Evolutionary conservation across 2,113 vertebrate species (phyloP).

Genomic region (Oncorhynchus clarkii): DNA sequence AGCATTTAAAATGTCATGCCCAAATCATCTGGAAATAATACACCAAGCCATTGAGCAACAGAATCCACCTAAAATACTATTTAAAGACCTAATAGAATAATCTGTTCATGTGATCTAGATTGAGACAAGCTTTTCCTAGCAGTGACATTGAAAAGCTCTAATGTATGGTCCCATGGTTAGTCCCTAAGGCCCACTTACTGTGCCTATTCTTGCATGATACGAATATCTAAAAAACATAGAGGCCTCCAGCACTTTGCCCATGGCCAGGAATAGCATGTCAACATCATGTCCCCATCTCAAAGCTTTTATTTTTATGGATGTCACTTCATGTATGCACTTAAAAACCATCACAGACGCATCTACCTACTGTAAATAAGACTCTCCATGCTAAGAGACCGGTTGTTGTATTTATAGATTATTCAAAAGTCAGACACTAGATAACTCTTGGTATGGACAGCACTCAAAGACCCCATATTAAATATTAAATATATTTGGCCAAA

Average conservation of each 20-base stretch:
- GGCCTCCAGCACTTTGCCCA: conserved; percentile 32
- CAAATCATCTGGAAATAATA: too few relatives aligned
- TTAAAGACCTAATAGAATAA: too few relatives aligned
- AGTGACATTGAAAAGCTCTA: not conserved
- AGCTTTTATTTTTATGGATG: conserved; percentile 57
- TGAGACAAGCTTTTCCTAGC: not conserved
- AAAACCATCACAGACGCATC: conserved; percentile 39
- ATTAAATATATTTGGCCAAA: not conserved
- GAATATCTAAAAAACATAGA: conserved; percentile 14
- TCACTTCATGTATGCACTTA: conserved; percentile 54
- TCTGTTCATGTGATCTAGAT: too few relatives aligned
- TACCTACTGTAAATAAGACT: conserved; percentile 23
- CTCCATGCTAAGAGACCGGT: conserved; percentile 20
- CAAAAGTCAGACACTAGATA: conserved; percentile 11
- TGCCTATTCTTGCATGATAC: conserved; percentile 35
- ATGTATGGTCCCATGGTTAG: not conserved
- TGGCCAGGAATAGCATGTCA: conserved; percentile 43
- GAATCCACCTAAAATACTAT: too few relatives aligned
- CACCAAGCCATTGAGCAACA: too few relatives aligned
- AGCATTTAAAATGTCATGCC: too few relatives aligned
- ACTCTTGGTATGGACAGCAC: not conserved
- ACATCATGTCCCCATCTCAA: conserved; percentile 28
- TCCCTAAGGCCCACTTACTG: conserved; percentile 18
- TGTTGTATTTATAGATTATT: conserved; percentile 38
- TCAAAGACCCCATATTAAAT: not conserved